Evolutionary conservation across 2,797 vertebrate genomes (phyloP).

Genomic region (Gymnoscopelus microlampas): DNA sequence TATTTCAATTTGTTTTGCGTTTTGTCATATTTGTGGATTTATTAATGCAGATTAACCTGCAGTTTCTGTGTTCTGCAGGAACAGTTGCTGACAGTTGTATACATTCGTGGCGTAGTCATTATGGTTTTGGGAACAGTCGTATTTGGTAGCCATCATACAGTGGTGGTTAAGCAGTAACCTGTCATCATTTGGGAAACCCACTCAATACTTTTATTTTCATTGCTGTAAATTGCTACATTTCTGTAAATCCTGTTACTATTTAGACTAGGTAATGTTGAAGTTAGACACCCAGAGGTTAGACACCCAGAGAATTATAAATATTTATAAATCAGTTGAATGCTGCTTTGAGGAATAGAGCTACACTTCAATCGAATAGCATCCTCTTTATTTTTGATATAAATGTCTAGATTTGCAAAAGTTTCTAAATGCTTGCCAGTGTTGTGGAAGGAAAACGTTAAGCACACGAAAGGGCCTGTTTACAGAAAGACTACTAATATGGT

Average conservation of each 20-base stretch:
- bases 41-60: too few relatives aligned
- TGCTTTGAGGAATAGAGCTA: slow-evolving; percentile 27
- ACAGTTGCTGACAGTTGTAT: too few relatives aligned
- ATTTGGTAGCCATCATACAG: too few relatives aligned
- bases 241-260: slow-evolving; percentile 16
- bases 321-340: slow-evolving; percentile 25
- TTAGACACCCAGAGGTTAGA: neutral
- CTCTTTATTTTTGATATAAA: slow-evolving; percentile 75
- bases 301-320: neutral
- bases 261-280: slow-evolving; percentile 55
- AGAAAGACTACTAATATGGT: slow-evolving; percentile 30
- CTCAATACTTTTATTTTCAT: slow-evolving; percentile 27
- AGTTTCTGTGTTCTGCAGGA: too few relatives aligned
- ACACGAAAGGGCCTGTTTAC: slow-evolving; percentile 43
- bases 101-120: too few relatives aligned
- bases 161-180: too few relatives aligned
- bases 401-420: slow-evolving; percentile 56
- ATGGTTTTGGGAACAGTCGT: too few relatives aligned
- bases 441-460: slow-evolving; percentile 30
- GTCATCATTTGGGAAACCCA: too few relatives aligned
- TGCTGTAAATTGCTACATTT: slow-evolving; percentile 55
- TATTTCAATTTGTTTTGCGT: too few relatives aligned
- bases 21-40: too few relatives aligned
- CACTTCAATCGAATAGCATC: slow-evolving; percentile 35
- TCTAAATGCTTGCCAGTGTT: slow-evolving; percentile 22